A percentile compares a stretch with the other conserved stretches of the same genome.
phyloP scores from a whole-genome alignment of 2,888 invertebrate species.

The Conus canariensis region DNA sequence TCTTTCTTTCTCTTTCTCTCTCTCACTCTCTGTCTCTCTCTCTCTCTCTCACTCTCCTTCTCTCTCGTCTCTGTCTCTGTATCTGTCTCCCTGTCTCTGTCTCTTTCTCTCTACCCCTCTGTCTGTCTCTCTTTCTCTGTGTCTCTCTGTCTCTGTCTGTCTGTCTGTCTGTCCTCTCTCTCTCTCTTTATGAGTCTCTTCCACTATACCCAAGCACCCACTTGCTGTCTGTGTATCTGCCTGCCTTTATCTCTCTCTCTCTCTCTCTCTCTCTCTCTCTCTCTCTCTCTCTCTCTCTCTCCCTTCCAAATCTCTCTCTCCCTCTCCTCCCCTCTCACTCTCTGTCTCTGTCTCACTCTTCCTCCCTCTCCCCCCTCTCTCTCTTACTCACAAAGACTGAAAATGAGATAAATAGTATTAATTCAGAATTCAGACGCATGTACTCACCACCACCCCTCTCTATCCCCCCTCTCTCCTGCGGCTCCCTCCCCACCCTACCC shows the following conservation, averaged over 20 bases:
- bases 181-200: background rate
- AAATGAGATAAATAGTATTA: no score
- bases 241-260: background rate
- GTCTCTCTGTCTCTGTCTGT: slow-evolving; percentile 27
- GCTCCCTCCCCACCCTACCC: no score
- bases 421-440: no score
- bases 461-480: no score
- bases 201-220: background rate
- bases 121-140: slow-evolving; percentile 21
- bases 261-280: background rate
- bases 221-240: background rate
- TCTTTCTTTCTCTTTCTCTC: no score
- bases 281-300: background rate
- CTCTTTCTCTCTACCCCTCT: background rate
- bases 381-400: no score
- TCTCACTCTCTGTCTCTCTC: background rate
- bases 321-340: no score
- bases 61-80: background rate
- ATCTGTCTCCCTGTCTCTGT: slow-evolving; percentile 29
- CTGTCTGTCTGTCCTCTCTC: slow-evolving; percentile 10
- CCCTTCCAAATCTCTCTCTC: background rate
- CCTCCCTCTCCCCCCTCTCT: no score
- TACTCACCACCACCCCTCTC: no score
- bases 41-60: background rate
- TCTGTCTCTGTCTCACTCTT: no score